A percentile compares a stretch with the other conserved stretches of the same genome.
Evolutionary conservation across 2,888 invertebrate species (phyloP).

Genomic region (Limulus polyphemus): DNA sequence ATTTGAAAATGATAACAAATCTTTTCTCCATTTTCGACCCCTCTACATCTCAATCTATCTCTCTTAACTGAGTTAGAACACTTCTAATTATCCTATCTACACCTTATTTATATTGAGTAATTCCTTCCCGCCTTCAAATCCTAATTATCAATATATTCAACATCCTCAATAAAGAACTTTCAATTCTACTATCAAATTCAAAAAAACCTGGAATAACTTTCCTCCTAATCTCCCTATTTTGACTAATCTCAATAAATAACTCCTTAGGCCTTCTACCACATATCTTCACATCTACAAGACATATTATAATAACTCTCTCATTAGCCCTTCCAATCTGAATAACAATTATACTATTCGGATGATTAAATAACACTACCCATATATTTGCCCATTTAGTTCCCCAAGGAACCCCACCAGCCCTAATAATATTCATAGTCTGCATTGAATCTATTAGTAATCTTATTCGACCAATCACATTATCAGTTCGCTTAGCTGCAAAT

Average conservation of each 20-base stretch:
- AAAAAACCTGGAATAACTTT: no score
- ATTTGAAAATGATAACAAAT: constrained; percentile 56
- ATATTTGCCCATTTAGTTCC: constrained; percentile 57
- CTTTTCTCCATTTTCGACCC: constrained; percentile 57
- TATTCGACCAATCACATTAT: constrained; percentile 55
- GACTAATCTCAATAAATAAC: constrained; percentile 52
- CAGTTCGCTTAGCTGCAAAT: constrained; percentile 58
- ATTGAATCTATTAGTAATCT: constrained; percentile 62
- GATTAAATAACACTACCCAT: constrained; percentile 48
- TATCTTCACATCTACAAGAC: constrained; percentile 56
- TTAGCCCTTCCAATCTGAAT: constrained; percentile 52
- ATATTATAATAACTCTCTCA: constrained; percentile 46
- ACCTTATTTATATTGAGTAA: no score
- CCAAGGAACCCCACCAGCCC: constrained; percentile 48
- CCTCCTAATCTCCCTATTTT: constrained; percentile 37
- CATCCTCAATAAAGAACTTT: no score
- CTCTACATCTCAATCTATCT: constrained; percentile 42
- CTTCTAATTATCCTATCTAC: no score
- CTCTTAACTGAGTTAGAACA: constrained; percentile 49
- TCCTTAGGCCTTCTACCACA: constrained; percentile 56
- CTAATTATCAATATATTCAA: no score
- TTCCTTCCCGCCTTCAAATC: no score
- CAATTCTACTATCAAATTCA: no score
- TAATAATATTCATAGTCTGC: constrained; percentile 59
- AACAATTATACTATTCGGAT: constrained; percentile 51